Percentiles rank a stretch among this genome's conserved stretches.
These are phyloP conservation scores for Scaptomyza parva DNA, from an alignment of 2,888 invertebrate species.

Conservation along the genomic window DNA sequence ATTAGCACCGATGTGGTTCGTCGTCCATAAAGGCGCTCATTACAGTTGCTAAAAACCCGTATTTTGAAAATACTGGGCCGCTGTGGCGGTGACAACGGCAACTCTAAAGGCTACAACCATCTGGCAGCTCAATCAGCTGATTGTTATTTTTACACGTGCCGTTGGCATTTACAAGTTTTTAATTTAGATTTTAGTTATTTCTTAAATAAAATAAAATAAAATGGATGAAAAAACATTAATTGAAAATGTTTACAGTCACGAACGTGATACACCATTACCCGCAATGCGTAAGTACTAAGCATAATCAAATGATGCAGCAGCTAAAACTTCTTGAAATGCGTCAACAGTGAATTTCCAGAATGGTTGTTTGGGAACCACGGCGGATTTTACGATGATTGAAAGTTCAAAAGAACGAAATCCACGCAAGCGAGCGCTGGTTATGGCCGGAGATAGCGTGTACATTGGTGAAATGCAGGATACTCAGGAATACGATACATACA, in stretches of 20 bases:
- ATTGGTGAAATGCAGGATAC: constrained; percentile 63
- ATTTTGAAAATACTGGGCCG: constrained; percentile 15
- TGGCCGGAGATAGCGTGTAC: constrained; percentile 72
- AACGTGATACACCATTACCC: constrained; percentile 49
- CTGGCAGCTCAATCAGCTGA: constrained; percentile 47
- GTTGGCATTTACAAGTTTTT: constrained; percentile 10
- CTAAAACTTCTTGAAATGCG: not conserved
- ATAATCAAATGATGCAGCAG: not conserved
- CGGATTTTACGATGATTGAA: constrained; percentile 59
- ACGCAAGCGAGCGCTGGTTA: constrained; percentile 64
- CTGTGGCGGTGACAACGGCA: no score
- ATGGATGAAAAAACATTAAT: constrained; percentile 74
- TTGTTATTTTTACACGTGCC: constrained; percentile 63
- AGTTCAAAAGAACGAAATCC: constrained; percentile 17
- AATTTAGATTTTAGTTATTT: constrained; percentile 10
- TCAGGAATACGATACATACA: constrained; percentile 73
- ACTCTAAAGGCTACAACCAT: no score
- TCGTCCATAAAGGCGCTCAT: constrained; percentile 43
- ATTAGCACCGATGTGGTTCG: constrained; percentile 62
- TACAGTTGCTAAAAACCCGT: not conserved
- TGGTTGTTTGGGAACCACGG: constrained; percentile 66
- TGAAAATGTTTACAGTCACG: constrained; percentile 55
- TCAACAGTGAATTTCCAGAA: constrained; percentile 83
- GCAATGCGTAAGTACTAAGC: constrained; percentile 69
- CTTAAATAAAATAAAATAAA: constrained; percentile 22